Evolutionary conservation across 2,113 vertebrate species (phyloP).

Genomic region (Odontesthes bonariensis): DNA sequence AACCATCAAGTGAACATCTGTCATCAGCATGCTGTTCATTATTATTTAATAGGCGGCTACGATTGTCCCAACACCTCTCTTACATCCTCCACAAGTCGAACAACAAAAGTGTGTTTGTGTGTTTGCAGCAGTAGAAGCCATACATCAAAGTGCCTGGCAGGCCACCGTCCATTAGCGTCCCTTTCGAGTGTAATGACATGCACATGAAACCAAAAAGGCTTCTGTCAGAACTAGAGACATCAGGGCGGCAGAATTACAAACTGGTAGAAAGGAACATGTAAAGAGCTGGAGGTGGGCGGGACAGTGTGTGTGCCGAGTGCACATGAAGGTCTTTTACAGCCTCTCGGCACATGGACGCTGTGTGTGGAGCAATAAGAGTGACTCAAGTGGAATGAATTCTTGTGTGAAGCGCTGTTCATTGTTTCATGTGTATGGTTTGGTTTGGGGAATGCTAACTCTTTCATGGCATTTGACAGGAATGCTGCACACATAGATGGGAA

Average conservation of each 20-base stretch:
- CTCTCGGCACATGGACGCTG: slow-evolving; percentile 11
- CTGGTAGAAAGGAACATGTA: slow-evolving; percentile 30
- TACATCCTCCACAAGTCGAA: slow-evolving; percentile 30
- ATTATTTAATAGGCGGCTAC: slow-evolving; percentile 68
- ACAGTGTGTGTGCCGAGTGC: background rate
- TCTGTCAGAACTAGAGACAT: slow-evolving; percentile 26
- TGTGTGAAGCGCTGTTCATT: background rate
- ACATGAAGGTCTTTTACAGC: background rate
- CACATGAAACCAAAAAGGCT: slow-evolving; percentile 36
- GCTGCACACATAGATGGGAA: background rate
- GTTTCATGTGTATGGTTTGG: background rate
- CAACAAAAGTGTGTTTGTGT: slow-evolving; percentile 5
- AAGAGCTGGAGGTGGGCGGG: slow-evolving; percentile 7
- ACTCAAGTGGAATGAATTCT: slow-evolving; percentile 37
- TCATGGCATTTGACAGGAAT: background rate
- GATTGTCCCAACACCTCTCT: slow-evolving; percentile 64
- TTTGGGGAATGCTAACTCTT: background rate
- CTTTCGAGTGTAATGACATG: slow-evolving; percentile 44
- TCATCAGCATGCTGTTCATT: slow-evolving; percentile 63
- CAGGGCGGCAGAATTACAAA: slow-evolving; percentile 18
- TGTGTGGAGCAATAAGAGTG: slow-evolving; percentile 19
- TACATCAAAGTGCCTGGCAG: slow-evolving; percentile 45
- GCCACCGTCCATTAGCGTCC: slow-evolving; percentile 47
- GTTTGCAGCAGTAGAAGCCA: slow-evolving; percentile 8
- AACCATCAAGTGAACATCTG: slow-evolving; percentile 57